Conservation (phyloP, 2,888 invertebrate species). For the Drosophila monieri region DNA sequence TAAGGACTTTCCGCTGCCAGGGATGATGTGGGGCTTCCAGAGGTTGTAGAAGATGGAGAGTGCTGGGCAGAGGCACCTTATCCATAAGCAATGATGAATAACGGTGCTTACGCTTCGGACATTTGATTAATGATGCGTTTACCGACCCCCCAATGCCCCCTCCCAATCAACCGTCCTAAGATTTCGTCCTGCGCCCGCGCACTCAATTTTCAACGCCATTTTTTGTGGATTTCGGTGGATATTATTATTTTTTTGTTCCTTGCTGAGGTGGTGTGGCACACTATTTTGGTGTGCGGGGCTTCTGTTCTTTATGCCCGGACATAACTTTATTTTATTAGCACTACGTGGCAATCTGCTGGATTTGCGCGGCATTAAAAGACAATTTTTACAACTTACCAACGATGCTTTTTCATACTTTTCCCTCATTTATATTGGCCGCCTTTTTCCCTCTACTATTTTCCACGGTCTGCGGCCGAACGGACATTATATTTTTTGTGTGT, state of each 20-base stretch:
- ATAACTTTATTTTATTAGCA: slow-evolving; percentile 81
- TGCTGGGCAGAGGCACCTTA: slow-evolving; percentile 43
- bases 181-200: slow-evolving; percentile 63
- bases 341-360: slow-evolving; percentile 80
- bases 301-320: slow-evolving; percentile 67
- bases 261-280: slow-evolving; percentile 27
- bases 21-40: neutral
- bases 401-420: slow-evolving; percentile 58
- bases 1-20: slow-evolving; percentile 11
- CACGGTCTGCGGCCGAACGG: slow-evolving; percentile 49
- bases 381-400: slow-evolving; percentile 78
- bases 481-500: slow-evolving; percentile 58
- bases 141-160: slow-evolving; percentile 52
- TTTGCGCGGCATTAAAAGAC: slow-evolving; percentile 78
- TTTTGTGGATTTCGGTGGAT: slow-evolving; percentile 40
- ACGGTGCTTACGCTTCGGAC: slow-evolving; percentile 78
- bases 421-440: slow-evolving; percentile 19
- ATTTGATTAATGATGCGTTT: slow-evolving; percentile 81
- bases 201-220: slow-evolving; percentile 68
- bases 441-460: slow-evolving; percentile 50
- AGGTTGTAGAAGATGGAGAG: neutral
- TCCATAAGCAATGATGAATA: slow-evolving; percentile 76
- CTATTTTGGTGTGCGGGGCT: slow-evolving; percentile 58
- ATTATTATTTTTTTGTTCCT: slow-evolving; percentile 8
- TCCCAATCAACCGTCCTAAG: slow-evolving; percentile 14